Conservation (phyloP, 2,113 vertebrate genomes). For the Ifrita kowaldi region DNA sequence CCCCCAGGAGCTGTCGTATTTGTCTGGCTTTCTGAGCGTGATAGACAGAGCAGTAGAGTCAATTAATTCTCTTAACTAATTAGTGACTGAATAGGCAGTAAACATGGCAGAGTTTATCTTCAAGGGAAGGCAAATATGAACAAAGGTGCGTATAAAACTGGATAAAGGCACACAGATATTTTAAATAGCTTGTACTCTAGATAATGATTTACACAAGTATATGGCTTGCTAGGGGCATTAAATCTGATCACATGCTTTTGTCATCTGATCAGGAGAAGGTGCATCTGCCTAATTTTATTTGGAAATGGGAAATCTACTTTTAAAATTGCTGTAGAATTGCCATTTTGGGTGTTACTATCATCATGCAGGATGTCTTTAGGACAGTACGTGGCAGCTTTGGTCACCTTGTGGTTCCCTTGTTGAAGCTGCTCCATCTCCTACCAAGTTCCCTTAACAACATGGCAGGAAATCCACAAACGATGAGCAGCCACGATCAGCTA, state of each 20-base stretch:
- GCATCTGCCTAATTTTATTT: background rate
- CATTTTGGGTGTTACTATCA: background rate
- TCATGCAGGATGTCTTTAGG: background rate
- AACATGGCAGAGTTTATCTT: background rate
- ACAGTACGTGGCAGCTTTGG: background rate
- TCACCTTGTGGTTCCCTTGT: background rate
- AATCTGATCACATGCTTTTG: background rate
- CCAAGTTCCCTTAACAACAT: background rate
- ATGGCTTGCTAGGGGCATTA: background rate
- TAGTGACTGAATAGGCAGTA: background rate
- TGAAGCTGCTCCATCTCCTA: background rate
- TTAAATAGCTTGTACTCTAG: background rate
- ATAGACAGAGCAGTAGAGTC: background rate
- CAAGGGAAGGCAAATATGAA: background rate
- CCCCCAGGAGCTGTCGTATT: background rate
- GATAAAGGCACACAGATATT: background rate
- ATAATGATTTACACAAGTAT: background rate
- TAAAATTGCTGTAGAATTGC: background rate
- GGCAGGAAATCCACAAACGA: background rate
- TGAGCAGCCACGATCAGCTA: fast-evolving
- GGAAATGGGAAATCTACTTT: background rate
- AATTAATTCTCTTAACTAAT: background rate
- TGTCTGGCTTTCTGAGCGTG: background rate
- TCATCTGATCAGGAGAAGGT: background rate
- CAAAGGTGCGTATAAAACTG: background rate